These are phyloP conservation scores for Spermophilus dauricus DNA, from an alignment of 2,113 vertebrate genomes.

Conservation along the genomic window DNA sequence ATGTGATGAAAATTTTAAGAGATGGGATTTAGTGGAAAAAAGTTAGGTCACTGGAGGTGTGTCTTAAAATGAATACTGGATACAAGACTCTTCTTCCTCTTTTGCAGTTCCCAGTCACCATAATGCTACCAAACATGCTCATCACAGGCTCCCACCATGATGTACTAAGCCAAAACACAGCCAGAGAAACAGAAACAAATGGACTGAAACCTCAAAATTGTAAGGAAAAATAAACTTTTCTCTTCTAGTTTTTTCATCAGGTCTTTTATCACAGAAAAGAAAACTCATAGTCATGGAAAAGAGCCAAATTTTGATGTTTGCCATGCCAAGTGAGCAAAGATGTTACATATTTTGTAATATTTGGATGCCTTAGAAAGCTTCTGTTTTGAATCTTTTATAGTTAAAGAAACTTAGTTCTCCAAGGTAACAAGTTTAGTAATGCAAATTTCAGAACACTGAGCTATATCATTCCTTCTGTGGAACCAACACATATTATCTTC, in stretches of 20 bases:
- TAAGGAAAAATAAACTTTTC: neutral
- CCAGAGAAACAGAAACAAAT: neutral
- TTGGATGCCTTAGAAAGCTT: neutral
- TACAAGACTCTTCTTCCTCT: too few species aligned
- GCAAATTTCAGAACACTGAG: neutral
- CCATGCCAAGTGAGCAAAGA: neutral
- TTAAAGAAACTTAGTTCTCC: neutral
- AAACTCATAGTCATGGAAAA: neutral
- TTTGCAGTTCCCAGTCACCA: neutral
- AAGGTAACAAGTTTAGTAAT: neutral
- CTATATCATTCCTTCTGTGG: neutral
- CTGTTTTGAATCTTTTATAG: neutral
- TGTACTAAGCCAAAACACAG: accelerated
- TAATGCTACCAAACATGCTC: neutral
- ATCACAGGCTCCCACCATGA: neutral
- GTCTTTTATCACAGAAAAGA: neutral
- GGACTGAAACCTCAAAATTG: neutral
- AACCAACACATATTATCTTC: neutral
- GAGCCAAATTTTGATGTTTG: neutral
- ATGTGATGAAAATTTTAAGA: neutral
- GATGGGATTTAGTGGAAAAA: neutral
- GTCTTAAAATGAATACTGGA: neutral
- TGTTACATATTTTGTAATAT: neutral
- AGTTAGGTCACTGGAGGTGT: too few species aligned
- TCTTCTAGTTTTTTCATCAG: neutral